Evolutionary conservation across 1,140 invertebrate genomes (phyloP).

Genomic region (Chionoecetes opilio): DNA sequence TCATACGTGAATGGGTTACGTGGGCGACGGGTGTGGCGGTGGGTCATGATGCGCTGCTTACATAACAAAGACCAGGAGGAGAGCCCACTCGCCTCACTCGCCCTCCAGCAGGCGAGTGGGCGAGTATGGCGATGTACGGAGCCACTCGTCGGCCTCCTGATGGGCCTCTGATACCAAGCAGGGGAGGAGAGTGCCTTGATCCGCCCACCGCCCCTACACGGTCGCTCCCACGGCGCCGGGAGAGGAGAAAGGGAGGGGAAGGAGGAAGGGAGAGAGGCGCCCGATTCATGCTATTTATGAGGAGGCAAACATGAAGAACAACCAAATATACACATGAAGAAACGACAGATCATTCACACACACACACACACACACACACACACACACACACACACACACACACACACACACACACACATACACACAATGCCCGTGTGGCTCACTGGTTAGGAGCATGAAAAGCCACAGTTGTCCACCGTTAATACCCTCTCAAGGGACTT

Average conservation of each 20-base stretch:
- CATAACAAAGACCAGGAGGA: constrained; percentile 45
- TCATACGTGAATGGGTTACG: constrained; percentile 43
- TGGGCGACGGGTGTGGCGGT: constrained; percentile 46
- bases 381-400: no score
- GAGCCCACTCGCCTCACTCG: constrained; percentile 13
- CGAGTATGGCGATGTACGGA: not conserved
- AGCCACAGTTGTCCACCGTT: no score
- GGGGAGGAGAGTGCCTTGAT: not conserved
- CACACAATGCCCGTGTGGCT: no score
- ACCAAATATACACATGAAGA: constrained; percentile 17
- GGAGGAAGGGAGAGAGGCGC: not conserved
- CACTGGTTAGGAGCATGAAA: no score
- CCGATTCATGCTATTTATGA: not conserved
- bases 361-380: not conserved
- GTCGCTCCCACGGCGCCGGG: not conserved
- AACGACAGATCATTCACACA: not conserved
- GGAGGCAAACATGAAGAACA: not conserved
- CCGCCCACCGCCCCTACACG: not conserved
- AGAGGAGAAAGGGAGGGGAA: no score
- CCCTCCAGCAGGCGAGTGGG: constrained; percentile 13
- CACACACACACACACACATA: no score
- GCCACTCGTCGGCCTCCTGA: constrained; percentile 10
- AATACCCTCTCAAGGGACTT: no score
- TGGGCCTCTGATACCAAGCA: not conserved
- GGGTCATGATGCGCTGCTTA: constrained; percentile 51